A percentile compares a stretch with the other conserved stretches of the same genome.
phyloP scores from a whole-genome alignment of 1,140 invertebrate genomes.

The Drosophila grimshawi region DNA sequence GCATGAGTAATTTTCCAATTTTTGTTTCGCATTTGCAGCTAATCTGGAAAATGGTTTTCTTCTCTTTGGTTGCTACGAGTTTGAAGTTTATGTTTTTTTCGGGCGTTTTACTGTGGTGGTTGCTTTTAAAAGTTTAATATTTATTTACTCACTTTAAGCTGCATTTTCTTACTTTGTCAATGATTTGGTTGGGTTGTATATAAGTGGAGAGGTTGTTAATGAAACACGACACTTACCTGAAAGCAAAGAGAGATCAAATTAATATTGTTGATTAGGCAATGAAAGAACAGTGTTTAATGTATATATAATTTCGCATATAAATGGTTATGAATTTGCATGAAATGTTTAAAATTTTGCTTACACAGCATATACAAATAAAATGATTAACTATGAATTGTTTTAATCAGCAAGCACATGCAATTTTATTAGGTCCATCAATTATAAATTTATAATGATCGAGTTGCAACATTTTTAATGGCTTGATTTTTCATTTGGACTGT shows the following conservation, averaged over 20 bases:
- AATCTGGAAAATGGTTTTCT: slow-evolving; percentile 77
- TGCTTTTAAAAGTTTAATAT: slow-evolving; percentile 25
- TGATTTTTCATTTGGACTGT: slow-evolving; percentile 28
- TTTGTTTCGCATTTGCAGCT: slow-evolving; percentile 72
- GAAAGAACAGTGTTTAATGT: not conserved
- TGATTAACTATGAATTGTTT: not conserved
- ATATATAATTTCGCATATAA: not conserved
- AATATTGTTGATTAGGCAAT: slow-evolving; percentile 21
- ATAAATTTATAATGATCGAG: not conserved
- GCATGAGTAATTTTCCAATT: slow-evolving; percentile 82
- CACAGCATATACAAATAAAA: not conserved
- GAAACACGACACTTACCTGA: slow-evolving; percentile 62
- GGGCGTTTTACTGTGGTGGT: slow-evolving; percentile 26
- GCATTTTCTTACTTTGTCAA: slow-evolving; percentile 60
- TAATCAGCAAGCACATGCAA: slow-evolving; percentile 6
- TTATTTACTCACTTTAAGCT: slow-evolving; percentile 66
- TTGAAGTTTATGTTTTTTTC: not conserved
- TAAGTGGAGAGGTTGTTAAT: not conserved
- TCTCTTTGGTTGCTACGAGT: slow-evolving; percentile 1
- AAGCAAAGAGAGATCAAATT: slow-evolving; percentile 31
- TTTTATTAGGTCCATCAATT: not conserved
- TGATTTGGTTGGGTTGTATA: slow-evolving; percentile 30
- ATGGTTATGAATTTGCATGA: not conserved
- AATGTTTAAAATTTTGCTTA: not conserved
- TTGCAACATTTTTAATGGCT: not conserved